A percentile compares a stretch with the other conserved stretches of the same genome.
These are phyloP conservation scores for Choreutis nemorana DNA, from an alignment of 2,888 invertebrate species.

Conservation along the genomic window DNA sequence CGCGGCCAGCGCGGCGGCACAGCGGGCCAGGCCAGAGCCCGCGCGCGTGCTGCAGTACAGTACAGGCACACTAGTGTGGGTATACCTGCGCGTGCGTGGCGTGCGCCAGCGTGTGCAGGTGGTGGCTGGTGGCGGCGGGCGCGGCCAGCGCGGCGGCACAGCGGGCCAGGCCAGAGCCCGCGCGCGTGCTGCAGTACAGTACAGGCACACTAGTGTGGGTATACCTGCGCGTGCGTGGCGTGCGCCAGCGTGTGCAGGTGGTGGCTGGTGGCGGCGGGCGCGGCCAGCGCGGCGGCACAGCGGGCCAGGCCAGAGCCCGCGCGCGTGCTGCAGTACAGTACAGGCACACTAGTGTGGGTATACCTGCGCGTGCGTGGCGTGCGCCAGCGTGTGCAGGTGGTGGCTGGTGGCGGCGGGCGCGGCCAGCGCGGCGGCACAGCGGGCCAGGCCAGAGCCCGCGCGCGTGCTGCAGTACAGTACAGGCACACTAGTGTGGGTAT, in stretches of 20 bases:
- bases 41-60: neutral
- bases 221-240: no score
- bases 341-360: no score
- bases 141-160: no score
- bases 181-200: no score
- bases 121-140: slow-evolving; percentile 70
- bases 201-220: no score
- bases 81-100: slow-evolving; percentile 42
- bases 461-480: neutral
- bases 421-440: slow-evolving; percentile 7
- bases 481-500: neutral
- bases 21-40: neutral
- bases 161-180: no score
- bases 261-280: slow-evolving; percentile 1
- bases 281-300: slow-evolving; percentile 1
- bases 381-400: slow-evolving; percentile 6
- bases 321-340: no score
- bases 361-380: neutral
- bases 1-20: slow-evolving; percentile 9
- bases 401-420: slow-evolving; percentile 1
- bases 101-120: slow-evolving; percentile 72
- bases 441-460: neutral
- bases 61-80: no score
- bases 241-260: neutral
- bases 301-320: no score